Evolutionary conservation across 2,113 vertebrate species (phyloP), one percentile per base, ranked within the genome.

Genomic region (Vombatus ursinus): DNA sequence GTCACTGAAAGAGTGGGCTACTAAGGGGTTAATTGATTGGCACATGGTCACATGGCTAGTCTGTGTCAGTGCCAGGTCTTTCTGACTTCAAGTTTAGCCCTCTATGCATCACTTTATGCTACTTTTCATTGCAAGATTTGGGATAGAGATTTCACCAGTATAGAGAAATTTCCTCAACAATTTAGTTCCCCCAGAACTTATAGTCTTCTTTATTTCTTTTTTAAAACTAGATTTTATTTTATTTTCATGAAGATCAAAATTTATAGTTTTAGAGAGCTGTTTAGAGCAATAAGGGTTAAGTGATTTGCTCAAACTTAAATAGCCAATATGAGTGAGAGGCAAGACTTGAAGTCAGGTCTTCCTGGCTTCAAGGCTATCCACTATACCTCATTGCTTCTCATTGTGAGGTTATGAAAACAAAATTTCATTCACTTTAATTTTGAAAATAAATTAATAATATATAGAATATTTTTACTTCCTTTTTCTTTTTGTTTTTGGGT

Each of bases 361-460:
- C 52, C 52, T 57, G 26, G 9, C 10, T 61, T 31, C 28, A 11
- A 31, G 26, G 25, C 28, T 61, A 61, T 61, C 57, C 57, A 61
- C 10, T 3, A 10, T 61, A 14, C 57, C 8, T 28, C 26, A 61
- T 26, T 61, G 57, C 10, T 3, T 61, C 57, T 61, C 10, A 61
- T 61, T 61, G 57, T 61, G 57, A 61, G 57, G 28, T 91, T 95
- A 92, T 90, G 26, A 53, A 93, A 57, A 22, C 51, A 95, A 91
- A 93, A 91, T 96, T 96, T 57, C 93, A 93, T 90, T 95, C 54
- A 91, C 24, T 24, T 92, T 90, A 92, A 91, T n/a, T 94, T 61
- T 47, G 90, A 93, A 95, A 91, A 53, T 22, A 89, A 16, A 51
- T 3, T 31, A 50, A 77, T 49, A 12, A 37, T 12, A 92, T n/a